phyloP scores from a whole-genome alignment of 1,140 invertebrate genomes.

The Hermetia illucens region DNA sequence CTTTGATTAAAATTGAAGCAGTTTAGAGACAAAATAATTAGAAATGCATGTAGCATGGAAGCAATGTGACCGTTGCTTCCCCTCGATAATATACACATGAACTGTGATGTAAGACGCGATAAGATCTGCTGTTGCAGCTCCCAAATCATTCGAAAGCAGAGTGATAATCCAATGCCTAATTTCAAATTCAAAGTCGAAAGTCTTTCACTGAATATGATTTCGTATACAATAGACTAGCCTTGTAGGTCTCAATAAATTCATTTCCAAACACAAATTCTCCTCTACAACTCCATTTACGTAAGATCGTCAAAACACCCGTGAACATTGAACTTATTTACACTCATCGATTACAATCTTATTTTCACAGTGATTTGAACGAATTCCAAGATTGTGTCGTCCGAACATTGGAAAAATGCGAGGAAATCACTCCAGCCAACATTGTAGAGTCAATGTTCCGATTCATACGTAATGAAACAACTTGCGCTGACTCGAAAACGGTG shows the following conservation, averaged over 20 bases:
- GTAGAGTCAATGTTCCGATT: conserved; percentile 61
- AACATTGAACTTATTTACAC: neutral
- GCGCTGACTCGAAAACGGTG: no score
- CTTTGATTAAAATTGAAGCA: no score
- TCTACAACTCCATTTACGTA: neutral
- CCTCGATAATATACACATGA: neutral
- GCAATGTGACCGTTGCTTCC: neutral
- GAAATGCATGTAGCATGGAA: conserved; percentile 6
- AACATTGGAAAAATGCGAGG: conserved; percentile 47
- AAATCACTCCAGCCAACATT: conserved; percentile 64
- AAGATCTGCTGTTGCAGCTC: no score
- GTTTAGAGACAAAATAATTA: conserved; percentile 22
- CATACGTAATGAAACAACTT: conserved; percentile 52
- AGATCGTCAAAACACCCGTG: neutral
- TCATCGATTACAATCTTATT: conserved; percentile 19
- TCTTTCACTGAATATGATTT: neutral
- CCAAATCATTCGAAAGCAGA: no score
- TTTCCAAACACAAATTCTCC: neutral
- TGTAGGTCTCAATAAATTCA: neutral
- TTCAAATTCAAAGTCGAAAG: neutral
- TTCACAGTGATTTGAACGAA: conserved; percentile 39
- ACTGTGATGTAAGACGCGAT: no score
- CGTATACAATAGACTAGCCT: neutral
- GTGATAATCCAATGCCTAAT: no score
- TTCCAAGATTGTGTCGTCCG: conserved; percentile 48